Percentiles rank a stretch among this genome's conserved stretches.
These are phyloP conservation scores for Syngnathoides biaculeatus DNA, from an alignment of 2,113 vertebrate species.

Conservation along the genomic window DNA sequence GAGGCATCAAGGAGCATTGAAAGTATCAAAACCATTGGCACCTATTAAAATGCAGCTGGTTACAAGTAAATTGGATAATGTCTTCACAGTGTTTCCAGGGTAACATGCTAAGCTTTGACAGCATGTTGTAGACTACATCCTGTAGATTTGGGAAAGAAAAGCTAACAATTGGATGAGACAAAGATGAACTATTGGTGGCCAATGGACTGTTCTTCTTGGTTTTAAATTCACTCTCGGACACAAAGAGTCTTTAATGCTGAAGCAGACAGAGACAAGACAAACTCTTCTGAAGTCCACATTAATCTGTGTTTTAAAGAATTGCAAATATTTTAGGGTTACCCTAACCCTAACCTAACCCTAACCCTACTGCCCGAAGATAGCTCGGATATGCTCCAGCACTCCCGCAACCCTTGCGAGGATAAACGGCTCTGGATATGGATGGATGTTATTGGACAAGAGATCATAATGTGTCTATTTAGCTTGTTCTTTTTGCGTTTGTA, in stretches of 20 bases:
- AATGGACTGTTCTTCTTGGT: slow-evolving; percentile 8
- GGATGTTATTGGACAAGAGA: no score
- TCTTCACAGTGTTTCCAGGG: background rate
- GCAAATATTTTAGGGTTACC: no score
- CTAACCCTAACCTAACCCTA: no score
- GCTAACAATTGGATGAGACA: background rate
- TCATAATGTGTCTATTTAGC: no score
- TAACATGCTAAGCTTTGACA: background rate
- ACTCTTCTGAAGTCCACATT: slow-evolving; percentile 15
- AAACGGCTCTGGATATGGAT: no score
- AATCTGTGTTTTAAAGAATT: no score
- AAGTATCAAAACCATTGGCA: slow-evolving; percentile 3
- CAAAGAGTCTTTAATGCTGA: slow-evolving; percentile 9
- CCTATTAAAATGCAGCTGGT: slow-evolving; percentile 5
- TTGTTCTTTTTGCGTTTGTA: slow-evolving; percentile 9
- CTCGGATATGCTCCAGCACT: no score
- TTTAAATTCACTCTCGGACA: background rate
- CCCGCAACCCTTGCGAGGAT: no score
- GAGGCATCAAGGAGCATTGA: background rate
- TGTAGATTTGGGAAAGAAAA: background rate
- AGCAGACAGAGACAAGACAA: slow-evolving; percentile 14
- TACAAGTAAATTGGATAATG: slow-evolving; percentile 1
- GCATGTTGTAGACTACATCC: background rate
- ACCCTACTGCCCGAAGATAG: no score
- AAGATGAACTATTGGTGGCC: slow-evolving; percentile 7